A percentile compares a stretch with the other conserved stretches of the same genome.
These are phyloP conservation scores for Apolygus lucorum DNA, from an alignment of 1,140 invertebrate species.

Conservation along the genomic window DNA sequence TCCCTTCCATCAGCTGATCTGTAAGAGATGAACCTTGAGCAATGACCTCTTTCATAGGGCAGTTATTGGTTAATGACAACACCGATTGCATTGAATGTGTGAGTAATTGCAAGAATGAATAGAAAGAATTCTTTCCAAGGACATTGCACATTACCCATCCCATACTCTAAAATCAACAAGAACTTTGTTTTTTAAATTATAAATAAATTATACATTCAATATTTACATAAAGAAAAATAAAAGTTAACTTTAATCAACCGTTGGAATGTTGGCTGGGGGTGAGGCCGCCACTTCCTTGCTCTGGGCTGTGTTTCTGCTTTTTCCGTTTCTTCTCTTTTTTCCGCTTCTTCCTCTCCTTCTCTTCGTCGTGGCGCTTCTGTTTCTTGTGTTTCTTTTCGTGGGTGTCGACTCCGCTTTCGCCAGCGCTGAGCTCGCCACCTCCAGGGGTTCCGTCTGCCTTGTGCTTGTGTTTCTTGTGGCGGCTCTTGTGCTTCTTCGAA, in stretches of 20 bases:
- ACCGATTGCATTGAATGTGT: too few species aligned
- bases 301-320: constrained; percentile 87
- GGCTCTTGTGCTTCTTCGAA: constrained; percentile 85
- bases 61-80: too few species aligned
- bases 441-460: constrained; percentile 54
- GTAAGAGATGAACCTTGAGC: too few species aligned
- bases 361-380: constrained; percentile 86
- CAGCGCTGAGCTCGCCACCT: constrained; percentile 34
- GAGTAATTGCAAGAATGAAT: too few species aligned
- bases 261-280: constrained; percentile 62
- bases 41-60: too few species aligned
- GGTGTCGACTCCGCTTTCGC: constrained; percentile 61
- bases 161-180: too few species aligned
- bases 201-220: background rate
- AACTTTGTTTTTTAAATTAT: too few species aligned
- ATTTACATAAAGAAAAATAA: background rate
- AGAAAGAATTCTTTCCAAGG: too few species aligned
- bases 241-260: constrained; percentile 11
- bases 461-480: constrained; percentile 92
- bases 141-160: too few species aligned
- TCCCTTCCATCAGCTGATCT: too few species aligned
- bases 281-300: constrained; percentile 58
- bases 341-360: constrained; percentile 86
- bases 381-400: constrained; percentile 96
- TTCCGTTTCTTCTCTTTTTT: constrained; percentile 94